Conservation (phyloP, 2,113 vertebrate species). For the Plectropomus leopardus region DNA sequence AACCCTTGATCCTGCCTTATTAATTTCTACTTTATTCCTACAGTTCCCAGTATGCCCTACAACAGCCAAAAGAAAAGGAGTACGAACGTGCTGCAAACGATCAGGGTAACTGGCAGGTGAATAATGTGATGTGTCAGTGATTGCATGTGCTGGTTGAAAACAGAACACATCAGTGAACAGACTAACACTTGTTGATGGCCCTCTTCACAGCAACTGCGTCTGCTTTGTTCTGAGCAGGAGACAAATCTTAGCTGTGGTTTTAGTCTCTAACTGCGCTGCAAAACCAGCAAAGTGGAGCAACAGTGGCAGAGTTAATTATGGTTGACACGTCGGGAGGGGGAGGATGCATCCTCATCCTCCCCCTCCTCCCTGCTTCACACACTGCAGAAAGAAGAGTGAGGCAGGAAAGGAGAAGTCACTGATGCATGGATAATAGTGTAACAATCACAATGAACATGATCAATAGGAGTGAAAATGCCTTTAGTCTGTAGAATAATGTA, state of each 20-base stretch:
- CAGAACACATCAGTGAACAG: background rate
- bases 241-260: constrained; percentile 4
- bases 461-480: constrained; percentile 8
- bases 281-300: constrained; percentile 61
- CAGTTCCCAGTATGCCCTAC: constrained; percentile 2
- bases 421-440: constrained; percentile 2
- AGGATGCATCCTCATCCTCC: background rate
- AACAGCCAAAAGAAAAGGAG: background rate
- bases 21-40: background rate
- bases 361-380: constrained; percentile 17
- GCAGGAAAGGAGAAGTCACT: constrained; percentile 30
- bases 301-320: constrained; percentile 68
- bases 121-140: background rate
- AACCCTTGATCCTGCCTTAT: no score
- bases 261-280: constrained; percentile 16
- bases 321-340: constrained; percentile 42
- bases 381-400: constrained; percentile 8
- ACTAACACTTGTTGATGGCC: constrained; percentile 3
- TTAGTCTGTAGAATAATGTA: background rate
- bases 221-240: background rate
- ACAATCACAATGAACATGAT: constrained; percentile 20
- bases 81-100: background rate
- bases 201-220: background rate
- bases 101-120: background rate
- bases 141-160: background rate